Evolutionary conservation across 2,113 vertebrate genomes (phyloP), one percentile per base, ranked within the genome.

Genomic region (Channa maculata): DNA sequence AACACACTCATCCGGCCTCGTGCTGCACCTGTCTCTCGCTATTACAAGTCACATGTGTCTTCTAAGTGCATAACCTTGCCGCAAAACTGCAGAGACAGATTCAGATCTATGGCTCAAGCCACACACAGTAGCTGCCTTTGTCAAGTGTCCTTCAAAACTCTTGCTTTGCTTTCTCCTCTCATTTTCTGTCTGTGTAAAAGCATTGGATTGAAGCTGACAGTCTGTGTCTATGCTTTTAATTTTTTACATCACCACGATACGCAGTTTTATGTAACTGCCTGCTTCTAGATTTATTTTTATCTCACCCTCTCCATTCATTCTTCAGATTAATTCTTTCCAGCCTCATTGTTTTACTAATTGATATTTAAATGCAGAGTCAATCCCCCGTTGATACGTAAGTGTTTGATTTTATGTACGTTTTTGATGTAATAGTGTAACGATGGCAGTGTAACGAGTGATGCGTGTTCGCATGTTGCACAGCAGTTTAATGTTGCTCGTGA

Each of bases 191-290:
- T 68, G 15, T 82, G 70, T 68, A 57, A 75, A 69, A 55, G 48
- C 54, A 79, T 71, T 53, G 59, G 80, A 91, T 75, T 14, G 49
- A 65, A 89, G 68, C 82, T 82, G 88, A 90, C 90, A 89, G 79
- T 81, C 81, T 57, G 65, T 76, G 49, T 86, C 82, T 80, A 60
- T 59, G 85, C 71, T 91, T 92, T 94, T 89, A 89, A 92, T 92
- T 93, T 92, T 94, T 92, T 88, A 93, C 90, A 90, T 88, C 88
- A 79, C 80, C 75, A 86, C 84, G 74, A 88, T 74, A 80, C 85
- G 65, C 55, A 37, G 71, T 85, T 91, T 94, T 92, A 93, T 83
- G 72, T 93, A 93, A 93, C 92, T 44, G 14, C 57, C 84, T 87
- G 85, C 79, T 57, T 82, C 75, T 39, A 44, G 55, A 81, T 90